Evolutionary conservation across 1,140 invertebrate species (phyloP).

Genomic region (Ruditapes philippinarum): DNA sequence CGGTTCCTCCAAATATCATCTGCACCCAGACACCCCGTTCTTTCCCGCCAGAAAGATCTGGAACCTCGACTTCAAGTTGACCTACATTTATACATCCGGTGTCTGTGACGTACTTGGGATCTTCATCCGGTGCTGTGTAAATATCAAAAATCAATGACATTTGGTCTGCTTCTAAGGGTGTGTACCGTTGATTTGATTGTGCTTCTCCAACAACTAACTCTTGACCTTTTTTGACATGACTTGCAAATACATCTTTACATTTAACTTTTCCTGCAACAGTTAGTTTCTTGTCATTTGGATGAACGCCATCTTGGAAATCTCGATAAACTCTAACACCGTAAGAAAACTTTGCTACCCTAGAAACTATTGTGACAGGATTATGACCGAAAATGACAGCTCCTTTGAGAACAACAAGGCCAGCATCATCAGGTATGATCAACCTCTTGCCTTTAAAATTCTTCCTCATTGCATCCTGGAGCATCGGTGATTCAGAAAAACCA

Average conservation of each 20-base stretch:
- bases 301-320: conserved; percentile 34
- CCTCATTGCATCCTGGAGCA: conserved; percentile 50
- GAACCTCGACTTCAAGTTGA: conserved; percentile 46
- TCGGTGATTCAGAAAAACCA: conserved; percentile 55
- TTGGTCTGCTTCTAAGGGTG: conserved; percentile 34
- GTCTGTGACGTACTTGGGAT: conserved; percentile 58
- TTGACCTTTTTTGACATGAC: conserved; percentile 54
- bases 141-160: conserved; percentile 39
- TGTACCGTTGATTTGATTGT: conserved; percentile 29
- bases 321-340: conserved; percentile 50
- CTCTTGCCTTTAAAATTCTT: conserved; percentile 24
- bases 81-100: conserved; percentile 42
- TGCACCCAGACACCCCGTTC: conserved; percentile 36
- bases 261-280: not conserved
- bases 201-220: conserved; percentile 16
- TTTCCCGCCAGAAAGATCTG: conserved; percentile 9
- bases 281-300: conserved; percentile 46
- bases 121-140: conserved; percentile 37
- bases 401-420: conserved; percentile 61
- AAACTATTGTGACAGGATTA: conserved; percentile 51
- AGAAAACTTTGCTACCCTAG: conserved; percentile 47
- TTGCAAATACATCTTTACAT: conserved; percentile 59
- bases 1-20: conserved; percentile 65
- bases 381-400: conserved; percentile 67
- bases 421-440: conserved; percentile 49